Evolutionary conservation across 2,888 invertebrate species (phyloP).

Genomic region (Mechanitis mazaeus): DNA sequence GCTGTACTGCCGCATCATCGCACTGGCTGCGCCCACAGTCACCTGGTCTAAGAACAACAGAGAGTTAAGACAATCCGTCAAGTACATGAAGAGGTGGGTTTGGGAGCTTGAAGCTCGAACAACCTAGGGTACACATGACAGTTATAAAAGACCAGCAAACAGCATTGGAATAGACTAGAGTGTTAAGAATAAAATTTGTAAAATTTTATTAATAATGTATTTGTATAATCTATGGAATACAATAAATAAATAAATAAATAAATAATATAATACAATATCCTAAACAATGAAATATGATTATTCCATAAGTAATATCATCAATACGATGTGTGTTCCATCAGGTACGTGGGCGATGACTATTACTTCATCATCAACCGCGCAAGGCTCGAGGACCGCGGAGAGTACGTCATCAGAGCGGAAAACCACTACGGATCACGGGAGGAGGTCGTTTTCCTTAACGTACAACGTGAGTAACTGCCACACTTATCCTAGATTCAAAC

Average conservation of each 20-base stretch:
- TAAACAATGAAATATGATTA: no score
- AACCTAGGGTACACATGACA: neutral
- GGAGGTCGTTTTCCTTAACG: slow-evolving; percentile 97
- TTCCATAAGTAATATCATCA: no score
- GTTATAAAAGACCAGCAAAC: neutral
- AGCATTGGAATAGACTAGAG: no score
- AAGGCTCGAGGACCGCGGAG: slow-evolving; percentile 96
- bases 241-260: no score
- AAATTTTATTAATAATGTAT: no score
- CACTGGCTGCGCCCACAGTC: slow-evolving; percentile 94
- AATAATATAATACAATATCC: no score
- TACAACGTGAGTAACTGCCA: slow-evolving; percentile 84
- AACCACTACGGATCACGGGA: slow-evolving; percentile 97
- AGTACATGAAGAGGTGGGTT: slow-evolving; percentile 93
- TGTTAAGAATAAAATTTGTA: no score
- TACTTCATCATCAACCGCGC: slow-evolving; percentile 98
- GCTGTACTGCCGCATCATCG: slow-evolving; percentile 97
- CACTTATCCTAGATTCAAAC: no score
- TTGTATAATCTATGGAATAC: neutral
- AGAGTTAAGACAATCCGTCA: slow-evolving; percentile 96
- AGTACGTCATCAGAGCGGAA: slow-evolving; percentile 97
- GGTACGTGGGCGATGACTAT: slow-evolving; percentile 95
- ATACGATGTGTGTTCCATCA: slow-evolving; percentile 26
- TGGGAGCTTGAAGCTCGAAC: neutral
- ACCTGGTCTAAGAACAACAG: slow-evolving; percentile 96